Evolutionary conservation across 2,113 vertebrate genomes (phyloP), one percentile per base, ranked within the genome.

Genomic region (Fulmarus glacialis): DNA sequence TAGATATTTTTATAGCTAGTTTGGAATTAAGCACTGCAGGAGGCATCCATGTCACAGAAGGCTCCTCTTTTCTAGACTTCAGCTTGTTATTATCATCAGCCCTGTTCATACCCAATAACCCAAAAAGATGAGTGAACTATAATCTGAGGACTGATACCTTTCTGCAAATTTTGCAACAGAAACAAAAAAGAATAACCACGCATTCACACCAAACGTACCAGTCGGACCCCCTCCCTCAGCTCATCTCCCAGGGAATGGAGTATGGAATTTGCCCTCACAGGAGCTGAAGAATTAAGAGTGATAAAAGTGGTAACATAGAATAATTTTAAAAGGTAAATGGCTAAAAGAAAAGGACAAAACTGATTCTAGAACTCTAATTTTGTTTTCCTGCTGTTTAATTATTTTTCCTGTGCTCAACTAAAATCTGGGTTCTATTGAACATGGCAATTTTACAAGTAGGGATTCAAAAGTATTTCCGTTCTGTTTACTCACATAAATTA

Each of bases 1-100:
- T 24, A n/a, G 56, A 32, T 42, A 52, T 3, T 29, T 85, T 53
- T 59, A 67, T 15, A 68, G 71, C 24, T 42, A 12, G 36, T 2
- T 59, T 42, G 18, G 6, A 68, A 59, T 27, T 43, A n/a, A 62
- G 9, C 3, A 1, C 12, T 1, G 4, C 43, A 79, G 38, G 24
- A 72, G 16, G 16, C 30, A 74, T 3, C 1, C 0, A 4, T 9
- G 4, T 15, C 21, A 38, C 29, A 29, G 53, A 73, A n/a, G 30
- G 29, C 1, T 21, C 9, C 21, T 74, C 22, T 15, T 17, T 68
- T 38, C 50, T 21, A 21, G 45, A 32, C 7, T 36, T 72, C 43
- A 62, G 24, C 18, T 60, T 24, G 1, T 53, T 62, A 8, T 34
- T 40, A 5, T 32, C 66, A 5, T 32, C 66, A 68, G 47, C 55